phyloP scores from a whole-genome alignment of 2,888 invertebrate species.

The Euclidia mi region DNA sequence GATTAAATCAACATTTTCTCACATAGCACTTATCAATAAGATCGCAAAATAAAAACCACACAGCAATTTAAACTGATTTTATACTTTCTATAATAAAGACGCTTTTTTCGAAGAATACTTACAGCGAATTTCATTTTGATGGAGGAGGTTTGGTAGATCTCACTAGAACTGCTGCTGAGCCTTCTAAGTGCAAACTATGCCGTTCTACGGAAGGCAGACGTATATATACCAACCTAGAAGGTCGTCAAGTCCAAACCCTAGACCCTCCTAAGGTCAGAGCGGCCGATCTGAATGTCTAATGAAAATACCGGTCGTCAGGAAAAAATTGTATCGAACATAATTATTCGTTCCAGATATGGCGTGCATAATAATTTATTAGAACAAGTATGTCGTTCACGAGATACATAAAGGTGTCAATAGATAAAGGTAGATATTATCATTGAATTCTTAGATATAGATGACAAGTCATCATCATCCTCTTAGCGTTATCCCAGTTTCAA shows the following conservation, averaged over 20 bases:
- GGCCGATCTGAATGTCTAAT: constrained; percentile 78
- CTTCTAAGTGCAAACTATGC: constrained; percentile 86
- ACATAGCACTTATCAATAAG: no score
- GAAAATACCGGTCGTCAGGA: constrained; percentile 71
- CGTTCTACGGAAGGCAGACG: constrained; percentile 69
- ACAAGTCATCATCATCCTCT: no score
- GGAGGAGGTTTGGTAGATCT: constrained; percentile 65
- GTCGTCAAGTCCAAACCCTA: constrained; percentile 73
- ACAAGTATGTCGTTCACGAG: constrained; percentile 39
- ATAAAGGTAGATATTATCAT: constrained; percentile 3
- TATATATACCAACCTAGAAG: constrained; percentile 82
- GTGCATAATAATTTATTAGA: constrained; percentile 62
- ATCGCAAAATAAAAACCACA: not conserved
- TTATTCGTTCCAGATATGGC: constrained; percentile 68
- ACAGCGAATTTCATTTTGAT: constrained; percentile 86
- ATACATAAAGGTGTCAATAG: constrained; percentile 12
- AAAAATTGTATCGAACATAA: constrained; percentile 65
- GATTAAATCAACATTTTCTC: no score
- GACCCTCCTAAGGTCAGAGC: constrained; percentile 76
- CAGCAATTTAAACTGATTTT: not conserved
- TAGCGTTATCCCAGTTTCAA: no score
- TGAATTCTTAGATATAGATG: not conserved
- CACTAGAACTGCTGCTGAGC: constrained; percentile 85
- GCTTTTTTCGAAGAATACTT: constrained; percentile 57
- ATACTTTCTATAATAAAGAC: not conserved